Base-by-base conservation (phyloP, 2,797 vertebrate species). In the Peromyscus attwateri region DNA sequence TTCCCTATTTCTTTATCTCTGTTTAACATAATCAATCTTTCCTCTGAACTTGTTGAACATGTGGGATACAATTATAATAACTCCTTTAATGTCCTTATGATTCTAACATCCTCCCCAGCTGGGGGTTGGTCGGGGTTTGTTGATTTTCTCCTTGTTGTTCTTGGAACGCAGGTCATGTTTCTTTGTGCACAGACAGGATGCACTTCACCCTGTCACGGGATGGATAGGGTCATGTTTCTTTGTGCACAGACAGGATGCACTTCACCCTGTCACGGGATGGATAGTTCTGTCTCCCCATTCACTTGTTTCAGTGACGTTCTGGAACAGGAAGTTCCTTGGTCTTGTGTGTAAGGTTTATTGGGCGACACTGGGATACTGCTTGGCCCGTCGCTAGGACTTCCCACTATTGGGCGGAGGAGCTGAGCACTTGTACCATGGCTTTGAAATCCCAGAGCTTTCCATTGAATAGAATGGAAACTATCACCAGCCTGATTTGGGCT, bases 81-180 rank as follows among this genome's bases (percentile, higher is more conserved):
- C 34, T 76, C 13, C 92, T 80, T 76, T 64, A 46, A 49, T 87
- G 73, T 46, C 66, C 80, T 96, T 93, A 79, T 83, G 55, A 71
- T 9, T 89, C 25, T 37, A 82, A 71, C 57, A 87, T 70, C 52
- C 52, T 23, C 70, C 34, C 87, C 49, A 25, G 14, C 60, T 76
- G 79, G 0, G 25, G 31, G 10, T 85, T 79, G 43, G 6, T 77
- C 83, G 62, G 66, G 57, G 25, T 68, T 70, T 29, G 68, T 13
- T 92, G 40, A 6, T 34, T 95, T 96, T 89, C 90, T 92, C n/a
- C 29, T 94, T 66, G 10, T 52, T 92, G 43, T 68, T 90, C 43
- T 90, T 80, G 16, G 29, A 57, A 73, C 52, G 29, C 34, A 87
- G 4, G 4, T 93, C 7, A 70, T 62, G n/a, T 80, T 79, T 77